A percentile compares a stretch with the other conserved stretches of the same genome.
Conservation (phyloP, 2,113 vertebrate species). For the Mus pahari region DNA sequence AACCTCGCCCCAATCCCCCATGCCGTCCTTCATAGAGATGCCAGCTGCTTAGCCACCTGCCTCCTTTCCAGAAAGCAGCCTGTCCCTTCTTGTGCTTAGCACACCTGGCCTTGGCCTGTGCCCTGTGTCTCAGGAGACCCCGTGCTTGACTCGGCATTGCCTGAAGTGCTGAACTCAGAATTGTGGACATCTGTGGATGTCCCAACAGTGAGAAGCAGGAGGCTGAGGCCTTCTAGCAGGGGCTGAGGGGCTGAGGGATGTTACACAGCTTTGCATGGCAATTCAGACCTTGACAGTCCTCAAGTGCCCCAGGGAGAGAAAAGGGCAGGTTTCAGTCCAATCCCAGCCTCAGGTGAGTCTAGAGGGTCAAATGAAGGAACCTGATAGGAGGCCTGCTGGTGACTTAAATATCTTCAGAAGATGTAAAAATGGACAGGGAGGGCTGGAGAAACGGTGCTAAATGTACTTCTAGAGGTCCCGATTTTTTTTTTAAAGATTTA, state of each 20-base stretch:
- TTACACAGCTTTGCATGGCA: neutral
- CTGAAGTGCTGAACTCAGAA: neutral
- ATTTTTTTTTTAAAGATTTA: too few species aligned
- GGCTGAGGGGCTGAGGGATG: accelerated
- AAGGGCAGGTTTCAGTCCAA: neutral
- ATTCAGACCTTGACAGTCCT: neutral
- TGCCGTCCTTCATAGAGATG: neutral
- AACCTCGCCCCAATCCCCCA: neutral
- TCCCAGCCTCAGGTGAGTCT: neutral
- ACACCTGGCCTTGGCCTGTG: neutral
- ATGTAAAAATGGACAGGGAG: neutral
- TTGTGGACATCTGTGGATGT: neutral
- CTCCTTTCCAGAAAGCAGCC: neutral
- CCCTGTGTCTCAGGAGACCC: neutral
- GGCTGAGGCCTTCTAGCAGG: neutral
- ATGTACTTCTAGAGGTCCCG: neutral
- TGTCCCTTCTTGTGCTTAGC: neutral
- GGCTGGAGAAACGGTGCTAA: neutral
- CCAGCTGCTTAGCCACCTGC: neutral
- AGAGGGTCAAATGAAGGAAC: neutral
- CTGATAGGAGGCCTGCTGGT: neutral
- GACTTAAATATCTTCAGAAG: neutral
- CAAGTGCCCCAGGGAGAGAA: neutral
- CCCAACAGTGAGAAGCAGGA: neutral
- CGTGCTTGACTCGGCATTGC: neutral